Evolutionary conservation across 1,140 invertebrate genomes (phyloP).

Genomic region (Zophobas atratus): DNA sequence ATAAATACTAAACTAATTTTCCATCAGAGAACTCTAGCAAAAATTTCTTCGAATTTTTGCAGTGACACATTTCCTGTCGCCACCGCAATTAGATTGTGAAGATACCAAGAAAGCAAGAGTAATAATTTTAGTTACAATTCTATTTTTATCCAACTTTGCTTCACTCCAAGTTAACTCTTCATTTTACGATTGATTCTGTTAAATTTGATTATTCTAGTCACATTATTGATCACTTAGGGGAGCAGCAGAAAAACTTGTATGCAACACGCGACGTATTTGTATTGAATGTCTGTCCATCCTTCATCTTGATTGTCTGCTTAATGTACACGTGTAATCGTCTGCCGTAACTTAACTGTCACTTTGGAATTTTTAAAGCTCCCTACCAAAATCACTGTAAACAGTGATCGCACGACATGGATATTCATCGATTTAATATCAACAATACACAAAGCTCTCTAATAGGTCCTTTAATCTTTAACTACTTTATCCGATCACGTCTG

Average conservation of each 20-base stretch:
- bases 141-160: constrained; percentile 19
- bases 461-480: no score
- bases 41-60: background rate
- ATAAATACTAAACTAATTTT: background rate
- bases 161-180: no score
- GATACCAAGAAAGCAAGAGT: background rate
- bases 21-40: background rate
- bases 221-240: background rate
- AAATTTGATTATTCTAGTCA: background rate
- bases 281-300: background rate
- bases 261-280: constrained; percentile 6
- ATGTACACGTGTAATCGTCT: background rate
- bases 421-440: no score
- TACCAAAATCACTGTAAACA: background rate
- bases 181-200: no score
- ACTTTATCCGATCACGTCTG: background rate
- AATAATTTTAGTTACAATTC: background rate
- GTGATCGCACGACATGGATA: no score
- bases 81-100: constrained; percentile 19
- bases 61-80: constrained; percentile 34
- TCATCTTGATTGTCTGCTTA: background rate
- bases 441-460: no score
- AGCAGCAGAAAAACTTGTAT: constrained; percentile 1
- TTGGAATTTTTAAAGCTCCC: background rate
- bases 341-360: no score